Evolutionary conservation across 2,797 vertebrate genomes (phyloP), one percentile per base, ranked within the genome.

Genomic region (Salmo trutta): DNA sequence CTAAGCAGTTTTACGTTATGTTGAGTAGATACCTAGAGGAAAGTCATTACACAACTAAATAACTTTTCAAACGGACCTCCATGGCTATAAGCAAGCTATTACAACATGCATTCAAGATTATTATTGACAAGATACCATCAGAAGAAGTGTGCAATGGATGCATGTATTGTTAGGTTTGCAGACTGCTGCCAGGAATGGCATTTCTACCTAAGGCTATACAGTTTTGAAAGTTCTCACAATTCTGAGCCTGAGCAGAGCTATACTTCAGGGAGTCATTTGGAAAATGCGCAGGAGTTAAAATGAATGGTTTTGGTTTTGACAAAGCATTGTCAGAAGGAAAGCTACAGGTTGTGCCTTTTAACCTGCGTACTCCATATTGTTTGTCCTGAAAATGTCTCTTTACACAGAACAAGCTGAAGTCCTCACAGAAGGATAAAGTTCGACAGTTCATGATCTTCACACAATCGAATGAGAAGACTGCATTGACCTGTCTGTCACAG

Each of bases 391-490:
- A n/a, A 66, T 69, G 3, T 66, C 6, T 70, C 36, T 47, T 86
- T 89, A 74, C 74, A 76, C 90, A 99, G 98, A 99, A 98, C 97
- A 99, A 99, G 96, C 95, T 99, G 97, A 99, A 99, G 96, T 99
- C 98, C 91, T 98, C 96, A 85, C 98, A 99, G 95, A 99, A 99
- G 96, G 98, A 99, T 96, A 99, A 99, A 97, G 97, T 99, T 95
- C 97, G 97, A 87, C 98, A 99, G 95, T 99, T 99, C 90, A 98
- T 99, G 96, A 96, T 99, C 93, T 99, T 99, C 94, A 99, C 98
- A 16, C 98, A 99, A 78, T 97, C 97, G 56, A 98, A 96, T 82
- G 98, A 99, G 93, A 99, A 98, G 94, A 99, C 96, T 71, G 98
- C 98, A 47, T 95, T 99, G 87, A 96, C 95, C 91, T 99, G 97